Evolutionary conservation across 2,888 invertebrate genomes (phyloP).

Genomic region (Acanthococcus lagerstroemiae): DNA sequence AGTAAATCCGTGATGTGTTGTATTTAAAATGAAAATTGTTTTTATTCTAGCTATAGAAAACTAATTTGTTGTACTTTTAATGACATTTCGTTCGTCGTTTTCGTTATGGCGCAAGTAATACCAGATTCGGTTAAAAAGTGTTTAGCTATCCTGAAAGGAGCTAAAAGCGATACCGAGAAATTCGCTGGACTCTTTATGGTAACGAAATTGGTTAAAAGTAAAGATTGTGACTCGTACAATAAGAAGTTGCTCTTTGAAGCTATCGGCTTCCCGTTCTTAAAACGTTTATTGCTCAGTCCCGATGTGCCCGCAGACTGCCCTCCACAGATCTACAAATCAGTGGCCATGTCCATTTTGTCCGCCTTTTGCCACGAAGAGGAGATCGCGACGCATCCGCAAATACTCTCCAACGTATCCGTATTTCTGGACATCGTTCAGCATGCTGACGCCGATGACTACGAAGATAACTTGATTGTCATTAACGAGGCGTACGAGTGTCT

Average conservation of each 20-base stretch:
- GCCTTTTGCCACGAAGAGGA: slow-evolving; percentile 74
- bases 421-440: slow-evolving; percentile 74
- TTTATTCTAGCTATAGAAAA: neutral
- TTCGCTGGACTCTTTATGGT: slow-evolving; percentile 87
- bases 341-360: slow-evolving; percentile 76
- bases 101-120: slow-evolving; percentile 40
- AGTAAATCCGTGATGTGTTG: neutral
- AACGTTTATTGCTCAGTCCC: slow-evolving; percentile 63
- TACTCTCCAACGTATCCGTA: slow-evolving; percentile 71
- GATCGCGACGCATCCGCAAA: slow-evolving; percentile 69
- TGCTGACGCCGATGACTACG: slow-evolving; percentile 66
- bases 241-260: slow-evolving; percentile 76
- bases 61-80: neutral
- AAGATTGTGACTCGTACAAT: slow-evolving; percentile 62
- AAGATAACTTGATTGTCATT: slow-evolving; percentile 75
- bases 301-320: slow-evolving; percentile 79
- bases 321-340: slow-evolving; percentile 79
- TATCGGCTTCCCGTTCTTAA: slow-evolving; percentile 77
- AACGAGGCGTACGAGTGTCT: slow-evolving; percentile 77
- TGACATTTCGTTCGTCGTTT: neutral
- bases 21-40: neutral
- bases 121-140: slow-evolving; percentile 78
- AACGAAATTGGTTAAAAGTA: slow-evolving; percentile 75
- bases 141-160: slow-evolving; percentile 64
- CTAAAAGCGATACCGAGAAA: slow-evolving; percentile 78